These are phyloP conservation scores for Pseudolaguvia tuberculata DNA, from an alignment of 2,113 vertebrate species.

Conservation along the genomic window DNA sequence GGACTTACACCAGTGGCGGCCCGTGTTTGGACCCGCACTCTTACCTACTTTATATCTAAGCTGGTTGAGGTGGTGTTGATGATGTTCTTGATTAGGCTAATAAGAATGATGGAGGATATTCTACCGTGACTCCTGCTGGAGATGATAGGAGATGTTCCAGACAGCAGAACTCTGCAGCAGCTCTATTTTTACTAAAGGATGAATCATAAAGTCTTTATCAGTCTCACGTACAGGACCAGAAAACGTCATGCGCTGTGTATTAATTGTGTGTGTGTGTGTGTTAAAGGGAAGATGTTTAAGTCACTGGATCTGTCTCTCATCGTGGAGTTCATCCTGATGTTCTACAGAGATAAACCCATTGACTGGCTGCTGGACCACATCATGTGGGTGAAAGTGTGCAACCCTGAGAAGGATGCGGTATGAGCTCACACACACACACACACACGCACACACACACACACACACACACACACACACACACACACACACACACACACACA, in stretches of 20 bases:
- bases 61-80: not conserved
- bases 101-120: too few relatives aligned
- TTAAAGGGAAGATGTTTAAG: constrained; percentile 95
- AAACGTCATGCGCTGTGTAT: constrained; percentile 13
- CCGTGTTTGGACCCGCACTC: too few relatives aligned
- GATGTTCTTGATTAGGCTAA: too few relatives aligned
- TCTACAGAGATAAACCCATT: constrained; percentile 99
- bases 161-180: not conserved
- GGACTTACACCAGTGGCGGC: too few relatives aligned
- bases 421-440: constrained; percentile 41
- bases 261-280: constrained; percentile 6
- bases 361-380: constrained; percentile 99
- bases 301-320: constrained; percentile 93
- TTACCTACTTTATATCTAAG: too few relatives aligned
- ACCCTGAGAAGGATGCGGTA: constrained; percentile 96
- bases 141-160: not conserved
- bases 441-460: not conserved
- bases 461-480: not conserved
- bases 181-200: constrained; percentile 7
- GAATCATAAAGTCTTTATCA: not conserved
- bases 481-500: not conserved
- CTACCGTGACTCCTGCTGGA: not conserved
- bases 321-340: constrained; percentile 98
- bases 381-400: constrained; percentile 99
- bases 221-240: not conserved